Evolutionary conservation across 2,113 vertebrate species (phyloP).

Genomic region (Gadus macrocephalus): DNA sequence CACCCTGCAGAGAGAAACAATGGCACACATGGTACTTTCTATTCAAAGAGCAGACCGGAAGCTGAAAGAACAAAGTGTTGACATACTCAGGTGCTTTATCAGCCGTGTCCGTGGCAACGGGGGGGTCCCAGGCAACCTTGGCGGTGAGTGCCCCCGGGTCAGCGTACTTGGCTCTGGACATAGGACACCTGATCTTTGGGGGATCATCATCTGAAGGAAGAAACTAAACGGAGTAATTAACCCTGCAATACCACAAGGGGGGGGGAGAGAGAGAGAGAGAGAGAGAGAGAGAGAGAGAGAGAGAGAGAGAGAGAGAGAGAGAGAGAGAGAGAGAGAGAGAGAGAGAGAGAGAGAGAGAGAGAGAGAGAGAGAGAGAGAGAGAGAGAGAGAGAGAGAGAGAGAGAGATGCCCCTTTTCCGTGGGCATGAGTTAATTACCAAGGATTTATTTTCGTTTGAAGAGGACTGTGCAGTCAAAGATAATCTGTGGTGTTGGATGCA

Average conservation of each 20-base stretch:
- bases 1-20: constrained; percentile 67
- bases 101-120: constrained; percentile 83
- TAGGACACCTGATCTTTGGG: constrained; percentile 89
- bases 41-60: constrained; percentile 8
- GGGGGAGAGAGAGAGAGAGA: no score
- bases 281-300: no score
- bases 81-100: constrained; percentile 83
- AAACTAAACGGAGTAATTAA: constrained; percentile 2
- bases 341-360: no score
- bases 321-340: no score
- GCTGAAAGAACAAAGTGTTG: background rate
- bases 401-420: background rate
- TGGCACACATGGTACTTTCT: background rate
- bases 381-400: background rate
- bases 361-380: background rate
- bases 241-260: background rate
- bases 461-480: constrained; percentile 6
- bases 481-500: constrained; percentile 9
- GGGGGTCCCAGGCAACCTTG: constrained; percentile 84
- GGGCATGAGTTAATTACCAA: background rate
- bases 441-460: constrained; percentile 3
- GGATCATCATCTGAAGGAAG: constrained; percentile 83
- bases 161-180: constrained; percentile 82
- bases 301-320: no score
- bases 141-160: constrained; percentile 88